A percentile compares a stretch with the other conserved stretches of the same genome.
Evolutionary conservation across 1,140 invertebrate species (phyloP).

Genomic region (Varroa destructor): DNA sequence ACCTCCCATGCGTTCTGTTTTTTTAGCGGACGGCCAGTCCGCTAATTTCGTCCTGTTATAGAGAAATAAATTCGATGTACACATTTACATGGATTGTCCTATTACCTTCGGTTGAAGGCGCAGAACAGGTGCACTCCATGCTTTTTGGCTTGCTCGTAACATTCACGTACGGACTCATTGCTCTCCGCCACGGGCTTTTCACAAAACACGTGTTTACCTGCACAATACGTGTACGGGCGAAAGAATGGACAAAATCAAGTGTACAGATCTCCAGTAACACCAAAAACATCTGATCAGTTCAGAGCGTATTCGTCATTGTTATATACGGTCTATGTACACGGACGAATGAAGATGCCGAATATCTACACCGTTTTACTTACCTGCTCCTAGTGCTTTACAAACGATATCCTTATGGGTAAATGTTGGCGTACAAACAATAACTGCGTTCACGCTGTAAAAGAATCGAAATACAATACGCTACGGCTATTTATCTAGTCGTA

Average conservation of each 20-base stretch:
- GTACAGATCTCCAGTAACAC: background rate
- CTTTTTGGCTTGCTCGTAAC: conserved; percentile 49
- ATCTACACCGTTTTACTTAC: conserved; percentile 39
- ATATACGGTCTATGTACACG: too few species aligned
- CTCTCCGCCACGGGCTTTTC: conserved; percentile 56
- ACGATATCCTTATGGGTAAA: conserved; percentile 51
- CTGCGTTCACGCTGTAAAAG: conserved; percentile 44
- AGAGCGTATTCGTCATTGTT: too few species aligned
- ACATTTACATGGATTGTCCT: too few species aligned
- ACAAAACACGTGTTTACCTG: conserved; percentile 50
- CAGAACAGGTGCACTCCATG: conserved; percentile 48
- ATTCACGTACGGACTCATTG: conserved; percentile 44
- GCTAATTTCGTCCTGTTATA: too few species aligned
- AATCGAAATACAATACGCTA: background rate
- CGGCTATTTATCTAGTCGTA: conserved; percentile 15
- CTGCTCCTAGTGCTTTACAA: conserved; percentile 46
- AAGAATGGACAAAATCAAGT: background rate
- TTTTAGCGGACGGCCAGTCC: too few species aligned
- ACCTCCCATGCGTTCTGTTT: too few species aligned
- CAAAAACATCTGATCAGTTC: background rate
- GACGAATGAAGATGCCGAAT: too few species aligned
- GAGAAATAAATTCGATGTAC: too few species aligned
- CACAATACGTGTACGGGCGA: background rate
- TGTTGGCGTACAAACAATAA: conserved; percentile 50
- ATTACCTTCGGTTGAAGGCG: conserved; percentile 48